phyloP scores from a whole-genome alignment of 2,113 vertebrate genomes.

The Bubo bubo region DNA sequence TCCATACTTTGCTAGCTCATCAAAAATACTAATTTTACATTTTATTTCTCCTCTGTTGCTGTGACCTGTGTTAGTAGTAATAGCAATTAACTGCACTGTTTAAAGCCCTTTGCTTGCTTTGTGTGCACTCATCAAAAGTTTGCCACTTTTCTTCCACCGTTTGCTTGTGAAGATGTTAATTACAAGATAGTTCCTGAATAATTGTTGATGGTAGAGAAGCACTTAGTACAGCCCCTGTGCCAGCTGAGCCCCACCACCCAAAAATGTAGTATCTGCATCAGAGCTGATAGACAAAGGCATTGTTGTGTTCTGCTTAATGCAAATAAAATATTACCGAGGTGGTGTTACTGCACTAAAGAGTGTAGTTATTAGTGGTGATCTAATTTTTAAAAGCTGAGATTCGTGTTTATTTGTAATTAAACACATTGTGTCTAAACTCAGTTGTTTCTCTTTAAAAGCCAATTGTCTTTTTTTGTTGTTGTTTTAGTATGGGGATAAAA shows the following conservation, averaged over 20 bases:
- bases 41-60: neutral
- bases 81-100: neutral
- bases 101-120: neutral
- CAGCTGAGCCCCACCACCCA: neutral
- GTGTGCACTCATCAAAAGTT: slow-evolving; percentile 9
- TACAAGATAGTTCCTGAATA: neutral
- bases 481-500: neutral
- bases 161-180: neutral
- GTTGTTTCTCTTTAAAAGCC: neutral
- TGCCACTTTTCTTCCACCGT: neutral
- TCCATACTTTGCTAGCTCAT: neutral
- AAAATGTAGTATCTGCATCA: neutral
- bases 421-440: neutral
- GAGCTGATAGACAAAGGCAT: neutral
- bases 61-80: neutral
- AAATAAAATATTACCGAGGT: neutral
- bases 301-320: neutral
- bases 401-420: neutral
- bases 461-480: neutral
- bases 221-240: neutral
- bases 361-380: neutral
- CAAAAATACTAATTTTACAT: neutral
- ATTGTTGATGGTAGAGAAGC: neutral
- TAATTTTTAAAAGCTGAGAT: neutral
- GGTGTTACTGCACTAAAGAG: neutral